These are phyloP conservation scores for Macroglossus sobrinus DNA, from an alignment of 2,113 vertebrate genomes.

Conservation along the genomic window DNA sequence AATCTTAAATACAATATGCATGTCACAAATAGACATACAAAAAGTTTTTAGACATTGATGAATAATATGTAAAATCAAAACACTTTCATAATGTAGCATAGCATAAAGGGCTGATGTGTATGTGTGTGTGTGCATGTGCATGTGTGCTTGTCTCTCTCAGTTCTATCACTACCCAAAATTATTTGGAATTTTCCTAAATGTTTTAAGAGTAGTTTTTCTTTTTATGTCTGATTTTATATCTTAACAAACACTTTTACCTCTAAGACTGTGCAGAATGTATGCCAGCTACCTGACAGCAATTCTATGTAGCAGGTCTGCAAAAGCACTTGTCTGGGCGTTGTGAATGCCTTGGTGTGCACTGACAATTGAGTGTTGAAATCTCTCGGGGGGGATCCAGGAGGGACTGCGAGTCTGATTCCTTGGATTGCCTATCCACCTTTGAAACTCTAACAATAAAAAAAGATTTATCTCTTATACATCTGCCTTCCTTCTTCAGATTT, in stretches of 20 bases:
- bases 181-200: constrained; percentile 1
- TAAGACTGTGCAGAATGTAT: not conserved
- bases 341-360: not conserved
- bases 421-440: constrained; percentile 42
- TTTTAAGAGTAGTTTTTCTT: not conserved
- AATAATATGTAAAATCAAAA: constrained; percentile 11
- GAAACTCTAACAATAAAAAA: constrained; percentile 44
- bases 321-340: not conserved
- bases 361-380: constrained; percentile 48
- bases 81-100: not conserved
- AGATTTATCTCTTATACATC: constrained; percentile 44
- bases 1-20: not conserved
- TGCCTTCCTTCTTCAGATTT: constrained; percentile 42
- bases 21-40: not conserved
- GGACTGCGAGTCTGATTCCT: not conserved
- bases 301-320: not conserved
- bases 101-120: not conserved
- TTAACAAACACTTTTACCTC: not conserved
- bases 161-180: not conserved
- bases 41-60: not conserved
- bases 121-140: not conserved
- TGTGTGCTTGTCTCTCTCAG: not conserved
- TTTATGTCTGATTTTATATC: not conserved
- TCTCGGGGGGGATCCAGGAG: not conserved
- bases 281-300: not conserved